Base-by-base conservation (phyloP, 1,140 invertebrate genomes). In the Thaumatotibia leucotreta region DNA sequence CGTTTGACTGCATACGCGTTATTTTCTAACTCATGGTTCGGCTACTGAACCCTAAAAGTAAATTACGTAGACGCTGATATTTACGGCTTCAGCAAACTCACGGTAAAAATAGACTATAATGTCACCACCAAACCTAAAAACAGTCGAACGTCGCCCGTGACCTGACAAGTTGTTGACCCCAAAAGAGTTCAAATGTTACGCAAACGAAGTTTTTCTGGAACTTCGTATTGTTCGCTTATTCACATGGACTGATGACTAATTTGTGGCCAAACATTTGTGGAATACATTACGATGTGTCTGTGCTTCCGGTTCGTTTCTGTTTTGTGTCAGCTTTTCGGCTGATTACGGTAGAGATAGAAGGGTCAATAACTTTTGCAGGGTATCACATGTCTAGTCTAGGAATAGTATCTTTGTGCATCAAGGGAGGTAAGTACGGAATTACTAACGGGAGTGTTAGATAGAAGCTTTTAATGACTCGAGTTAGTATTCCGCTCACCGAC, bases 231-330 rank as follows among this genome's bases (percentile, higher is more conserved):
- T 58, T 31, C 52, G 23, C 11, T 27, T 24, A 27, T 58, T 58
- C 52, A 58, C 52, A 58, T 58, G 23, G 17, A n/a, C 11, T 14
- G 52, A 58, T 58, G 52, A 58, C 11, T 58, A 58, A 58, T 58
- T 58, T 58, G 52, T 58, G 23, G 23, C 10, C 52, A 58, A 58
- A 58, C 52, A 58, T 58, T 58, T 58, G 52, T 31, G 24, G n/a
- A 29, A 58, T 58, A 58, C 23, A 58, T 58, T 31, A 58, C n/a
- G 24, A 58, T 6, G 52, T 58, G 52, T 29, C 52, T 4, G 17
- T 58, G 14, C 52, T 58, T 58, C 52, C 52, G n/a, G 52, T 58
- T 24, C 33, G 9, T n/a, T n/a, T n/a, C n/a, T n/a, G 2, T 45
- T 45, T 4, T 45, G 39, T 45, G 39, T 45, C 17, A 39, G 35